Percentiles rank a stretch among this genome's conserved stretches.
Conservation (phyloP, 2,888 invertebrate species). For the Cerastoderma edule region DNA sequence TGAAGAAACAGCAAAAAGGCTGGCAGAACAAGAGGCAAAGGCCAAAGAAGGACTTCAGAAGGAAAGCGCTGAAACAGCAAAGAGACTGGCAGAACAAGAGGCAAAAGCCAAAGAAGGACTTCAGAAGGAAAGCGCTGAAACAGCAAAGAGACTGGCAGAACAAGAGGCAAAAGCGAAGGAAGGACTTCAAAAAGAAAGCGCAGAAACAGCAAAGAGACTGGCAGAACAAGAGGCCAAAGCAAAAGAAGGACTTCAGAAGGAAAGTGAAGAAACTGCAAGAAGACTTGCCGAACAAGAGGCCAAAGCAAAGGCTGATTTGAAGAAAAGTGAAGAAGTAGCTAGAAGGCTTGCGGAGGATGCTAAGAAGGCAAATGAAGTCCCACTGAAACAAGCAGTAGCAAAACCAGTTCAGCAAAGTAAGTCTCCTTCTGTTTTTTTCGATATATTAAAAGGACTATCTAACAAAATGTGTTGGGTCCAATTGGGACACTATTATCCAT, state of each 20-base stretch:
- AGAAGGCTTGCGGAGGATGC: slow-evolving; percentile 53
- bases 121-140: slow-evolving; percentile 45
- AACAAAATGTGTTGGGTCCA: too few relatives aligned
- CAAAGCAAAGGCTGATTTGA: slow-evolving; percentile 29
- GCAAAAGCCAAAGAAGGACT: slow-evolving; percentile 41
- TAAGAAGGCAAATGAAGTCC: slow-evolving; percentile 38
- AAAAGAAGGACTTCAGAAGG: slow-evolving; percentile 31
- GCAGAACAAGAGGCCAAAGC: slow-evolving; percentile 51
- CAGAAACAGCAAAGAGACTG: slow-evolving; percentile 38
- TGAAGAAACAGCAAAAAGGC: slow-evolving; percentile 40
- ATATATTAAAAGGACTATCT: too few relatives aligned
- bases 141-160: slow-evolving; percentile 49
- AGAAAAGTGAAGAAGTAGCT: slow-evolving; percentile 37
- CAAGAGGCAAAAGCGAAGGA: slow-evolving; percentile 38
- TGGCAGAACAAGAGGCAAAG: slow-evolving; percentile 48
- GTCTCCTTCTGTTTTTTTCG: too few relatives aligned
- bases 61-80: slow-evolving; percentile 47
- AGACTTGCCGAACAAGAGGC: slow-evolving; percentile 46
- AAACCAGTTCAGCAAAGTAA: too few relatives aligned
- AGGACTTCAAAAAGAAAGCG: slow-evolving; percentile 50
- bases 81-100: slow-evolving; percentile 55
- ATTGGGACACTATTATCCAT: too few relatives aligned
- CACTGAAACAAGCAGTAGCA: too few relatives aligned
- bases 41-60: slow-evolving; percentile 37
- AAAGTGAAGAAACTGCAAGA: slow-evolving; percentile 33